These are phyloP conservation scores for Dolichopus griseipennis DNA, from an alignment of 2,888 invertebrate species.

Conservation along the genomic window DNA sequence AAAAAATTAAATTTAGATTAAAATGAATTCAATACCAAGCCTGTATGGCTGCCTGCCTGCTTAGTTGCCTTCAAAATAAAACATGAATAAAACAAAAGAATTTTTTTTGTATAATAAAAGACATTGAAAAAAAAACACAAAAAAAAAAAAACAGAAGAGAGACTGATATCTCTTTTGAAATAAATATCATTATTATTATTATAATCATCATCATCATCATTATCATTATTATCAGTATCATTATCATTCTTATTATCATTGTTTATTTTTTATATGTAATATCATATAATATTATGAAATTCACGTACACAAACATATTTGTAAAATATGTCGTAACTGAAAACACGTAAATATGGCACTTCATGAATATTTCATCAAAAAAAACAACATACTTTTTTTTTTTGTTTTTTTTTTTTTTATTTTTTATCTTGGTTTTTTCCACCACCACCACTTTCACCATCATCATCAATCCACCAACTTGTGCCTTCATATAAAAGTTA, in stretches of 20 bases:
- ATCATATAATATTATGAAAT: neutral
- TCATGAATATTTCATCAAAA: conserved; percentile 3
- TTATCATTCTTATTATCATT: no score
- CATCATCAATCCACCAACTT: no score
- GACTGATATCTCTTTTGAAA: neutral
- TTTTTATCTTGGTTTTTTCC: neutral
- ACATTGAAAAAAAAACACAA: neutral
- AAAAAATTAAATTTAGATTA: conserved; percentile 3
- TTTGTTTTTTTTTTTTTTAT: neutral
- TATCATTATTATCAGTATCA: no score
- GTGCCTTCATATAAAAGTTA: no score
- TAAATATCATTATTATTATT: neutral
- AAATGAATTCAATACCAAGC: neutral
- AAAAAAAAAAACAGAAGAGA: neutral
- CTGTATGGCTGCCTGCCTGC: neutral
- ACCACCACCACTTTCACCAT: neutral
- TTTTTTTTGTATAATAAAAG: no score
- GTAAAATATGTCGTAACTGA: conserved; percentile 4
- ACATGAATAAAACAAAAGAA: no score
- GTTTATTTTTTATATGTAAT: no score
- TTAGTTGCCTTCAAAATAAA: no score
- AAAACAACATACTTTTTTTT: no score
- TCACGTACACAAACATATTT: conserved; percentile 4
- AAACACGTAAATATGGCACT: conserved; percentile 6
- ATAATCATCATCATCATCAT: neutral